A percentile compares a stretch with the other conserved stretches of the same genome.
Conservation (phyloP, 2,797 vertebrate species). For the Dendrocincla tyrannina region DNA sequence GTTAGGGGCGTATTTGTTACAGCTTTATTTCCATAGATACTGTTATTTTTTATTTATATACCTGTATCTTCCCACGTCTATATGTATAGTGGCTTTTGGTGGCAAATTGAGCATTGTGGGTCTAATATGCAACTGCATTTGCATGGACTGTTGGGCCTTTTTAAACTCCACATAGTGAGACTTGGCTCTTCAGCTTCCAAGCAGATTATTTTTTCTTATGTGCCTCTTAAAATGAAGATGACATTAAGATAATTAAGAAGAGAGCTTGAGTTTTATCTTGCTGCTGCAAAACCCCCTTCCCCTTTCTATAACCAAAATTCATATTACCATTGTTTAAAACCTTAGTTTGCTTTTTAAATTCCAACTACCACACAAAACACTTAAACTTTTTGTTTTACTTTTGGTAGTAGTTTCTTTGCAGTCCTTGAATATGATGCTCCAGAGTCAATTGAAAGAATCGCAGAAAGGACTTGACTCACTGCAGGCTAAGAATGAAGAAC, state of each 20-base stretch:
- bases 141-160: not conserved
- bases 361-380: not conserved
- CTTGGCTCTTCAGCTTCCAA: not conserved
- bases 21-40: not conserved
- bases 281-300: not conserved
- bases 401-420: constrained; percentile 78
- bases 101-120: not conserved
- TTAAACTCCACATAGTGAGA: not conserved
- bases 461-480: constrained; percentile 79
- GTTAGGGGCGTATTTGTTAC: not conserved
- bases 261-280: not conserved
- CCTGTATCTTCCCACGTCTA: not conserved
- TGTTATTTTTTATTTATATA: not conserved
- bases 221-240: not conserved
- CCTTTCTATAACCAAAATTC: not conserved
- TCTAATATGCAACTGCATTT: not conserved
- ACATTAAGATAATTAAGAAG: not conserved
- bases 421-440: constrained; percentile 78
- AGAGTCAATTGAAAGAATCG: constrained; percentile 79
- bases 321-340: not conserved
- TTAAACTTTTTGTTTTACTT: not conserved
- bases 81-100: not conserved
- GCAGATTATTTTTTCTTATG: not conserved
- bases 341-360: not conserved
- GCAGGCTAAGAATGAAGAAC: constrained; percentile 81